These are phyloP conservation scores for Athalia rosae DNA, from an alignment of 2,888 invertebrate species.

Conservation along the genomic window DNA sequence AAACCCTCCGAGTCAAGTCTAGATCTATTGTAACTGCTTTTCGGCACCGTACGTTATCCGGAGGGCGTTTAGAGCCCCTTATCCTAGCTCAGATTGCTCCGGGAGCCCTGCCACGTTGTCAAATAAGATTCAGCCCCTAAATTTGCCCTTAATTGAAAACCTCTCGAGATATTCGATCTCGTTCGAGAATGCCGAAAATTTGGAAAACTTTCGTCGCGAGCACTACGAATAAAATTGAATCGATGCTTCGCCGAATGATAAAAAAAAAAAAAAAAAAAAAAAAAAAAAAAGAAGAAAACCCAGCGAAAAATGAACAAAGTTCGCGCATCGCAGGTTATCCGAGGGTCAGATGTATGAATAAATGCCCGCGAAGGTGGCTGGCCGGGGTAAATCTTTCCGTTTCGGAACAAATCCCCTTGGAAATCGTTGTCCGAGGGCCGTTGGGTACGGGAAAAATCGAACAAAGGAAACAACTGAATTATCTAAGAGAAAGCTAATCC, in stretches of 20 bases:
- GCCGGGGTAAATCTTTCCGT: background rate
- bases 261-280: no score
- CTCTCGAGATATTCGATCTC: background rate
- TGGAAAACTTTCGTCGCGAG: background rate
- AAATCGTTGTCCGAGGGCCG: conserved; percentile 8
- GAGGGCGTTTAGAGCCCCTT: conserved; percentile 45
- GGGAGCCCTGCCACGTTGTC: conserved; percentile 17
- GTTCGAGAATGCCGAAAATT: conserved; percentile 13
- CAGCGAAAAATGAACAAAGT: background rate
- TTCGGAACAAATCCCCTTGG: background rate
- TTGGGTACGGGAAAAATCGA: conserved; percentile 7
- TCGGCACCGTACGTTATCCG: conserved; percentile 47
- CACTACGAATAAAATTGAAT: no score
- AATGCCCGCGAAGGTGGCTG: background rate
- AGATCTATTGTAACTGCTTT: conserved; percentile 49
- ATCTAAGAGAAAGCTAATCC: conserved; percentile 35
- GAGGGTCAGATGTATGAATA: background rate
- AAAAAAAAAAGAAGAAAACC: background rate
- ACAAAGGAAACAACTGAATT: conserved; percentile 22
- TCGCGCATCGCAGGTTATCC: background rate
- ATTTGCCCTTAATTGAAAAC: conserved; percentile 41
- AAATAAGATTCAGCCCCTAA: conserved; percentile 40
- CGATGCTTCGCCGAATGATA: no score
- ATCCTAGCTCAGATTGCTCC: conserved; percentile 39
- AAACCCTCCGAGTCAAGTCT: conserved; percentile 43